Evolutionary conservation across 2,888 invertebrate species (phyloP).

Genomic region (Crematogaster levior): DNA sequence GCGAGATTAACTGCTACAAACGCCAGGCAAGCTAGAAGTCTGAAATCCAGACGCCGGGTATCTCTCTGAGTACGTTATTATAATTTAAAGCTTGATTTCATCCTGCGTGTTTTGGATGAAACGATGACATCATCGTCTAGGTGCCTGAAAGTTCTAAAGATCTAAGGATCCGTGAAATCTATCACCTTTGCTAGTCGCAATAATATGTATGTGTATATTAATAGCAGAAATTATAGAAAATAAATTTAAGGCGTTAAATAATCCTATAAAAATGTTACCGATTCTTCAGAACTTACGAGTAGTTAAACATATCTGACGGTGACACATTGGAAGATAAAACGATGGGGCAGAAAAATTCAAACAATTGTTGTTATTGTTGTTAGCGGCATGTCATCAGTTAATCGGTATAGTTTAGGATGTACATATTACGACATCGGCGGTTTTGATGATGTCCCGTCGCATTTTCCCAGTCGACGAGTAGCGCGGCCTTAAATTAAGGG

Average conservation of each 20-base stretch:
- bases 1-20: slow-evolving; percentile 61
- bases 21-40: slow-evolving; percentile 52
- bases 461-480: background rate
- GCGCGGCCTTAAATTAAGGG: slow-evolving; percentile 15
- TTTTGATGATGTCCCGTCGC: slow-evolving; percentile 59
- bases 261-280: background rate
- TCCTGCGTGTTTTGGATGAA: background rate
- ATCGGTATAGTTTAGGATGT: slow-evolving; percentile 51
- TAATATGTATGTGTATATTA: background rate
- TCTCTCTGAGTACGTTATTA: slow-evolving; percentile 25
- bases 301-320: background rate
- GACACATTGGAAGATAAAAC: background rate
- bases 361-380: background rate
- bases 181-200: no score
- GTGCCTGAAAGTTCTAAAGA: background rate
- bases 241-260: background rate
- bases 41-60: slow-evolving; percentile 31
- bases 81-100: slow-evolving; percentile 35
- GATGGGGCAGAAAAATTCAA: background rate
- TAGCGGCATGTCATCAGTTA: slow-evolving; percentile 40
- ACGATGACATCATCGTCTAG: slow-evolving; percentile 4
- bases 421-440: slow-evolving; percentile 61
- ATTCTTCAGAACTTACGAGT: background rate
- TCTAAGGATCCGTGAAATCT: background rate
- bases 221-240: background rate